Base-by-base conservation (phyloP, 1,140 invertebrate genomes). In the Hesperophylax magnus region DNA sequence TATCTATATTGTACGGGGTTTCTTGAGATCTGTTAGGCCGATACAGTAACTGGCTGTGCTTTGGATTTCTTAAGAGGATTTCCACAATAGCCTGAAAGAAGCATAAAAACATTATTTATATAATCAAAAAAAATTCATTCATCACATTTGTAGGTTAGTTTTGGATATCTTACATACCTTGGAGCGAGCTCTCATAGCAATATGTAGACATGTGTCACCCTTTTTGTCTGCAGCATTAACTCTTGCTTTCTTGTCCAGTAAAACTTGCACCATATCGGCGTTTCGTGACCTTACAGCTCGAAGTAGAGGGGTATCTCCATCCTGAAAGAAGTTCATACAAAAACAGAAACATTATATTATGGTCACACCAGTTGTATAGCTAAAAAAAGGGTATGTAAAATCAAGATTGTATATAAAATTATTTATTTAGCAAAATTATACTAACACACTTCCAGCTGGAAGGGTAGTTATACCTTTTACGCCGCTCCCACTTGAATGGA, bases 1-100 rank as follows among this genome's bases (percentile, higher is more conserved):
- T 94, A 90, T 99, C 98, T 84, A 99, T 98, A 86, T 97, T 98
- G 89, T 99, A 99, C 0, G 98, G 98, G 0, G 98, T 99, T 88
- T 99, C 98, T 31, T 98, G 97, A 27, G 94, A 91, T 86, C 97
- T 95, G 88, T 99, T 99, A 7, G 97, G 97, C 85, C 97, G 92
- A 89, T 99, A 99, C 11, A 99, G 88, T 63, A 99, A 90, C 86
- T 99, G 98, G 87, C 97, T 98, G 87, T 99, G 95, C 88, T 98
- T 98, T 14, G 98, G 98, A 91, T 99, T 99, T 20, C 97, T 91
- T 11, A 99, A 90, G 14, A 99, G 90, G 58, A 98, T 95, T 90
- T 99, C 98, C 2, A 99, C 97, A 84, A 99, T 98, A 53, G 93
- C 95, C 81, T 79, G 82, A 77, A 83, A 82, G 39, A 65, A 56